Conservation (phyloP, 1,140 invertebrate species). For the Rhopalosiphum maidis region DNA sequence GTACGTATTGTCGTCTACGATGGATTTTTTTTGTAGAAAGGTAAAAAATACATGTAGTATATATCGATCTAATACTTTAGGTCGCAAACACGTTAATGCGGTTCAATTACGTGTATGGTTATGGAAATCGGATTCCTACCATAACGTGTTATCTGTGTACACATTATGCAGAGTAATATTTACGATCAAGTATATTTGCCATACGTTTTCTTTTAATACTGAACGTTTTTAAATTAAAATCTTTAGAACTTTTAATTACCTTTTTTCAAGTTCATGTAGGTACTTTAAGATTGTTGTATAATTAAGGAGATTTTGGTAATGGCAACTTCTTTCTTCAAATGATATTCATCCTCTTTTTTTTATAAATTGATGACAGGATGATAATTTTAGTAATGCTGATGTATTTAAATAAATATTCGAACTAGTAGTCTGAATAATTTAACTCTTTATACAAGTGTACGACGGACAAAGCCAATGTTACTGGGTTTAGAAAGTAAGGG, state of each 20-base stretch:
- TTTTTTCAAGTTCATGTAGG: too few species aligned
- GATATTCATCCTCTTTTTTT: not conserved
- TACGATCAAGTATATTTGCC: not conserved
- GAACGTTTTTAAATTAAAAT: not conserved
- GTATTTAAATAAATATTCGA: too few species aligned
- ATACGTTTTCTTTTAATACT: fast-evolving
- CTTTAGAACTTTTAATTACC: not conserved
- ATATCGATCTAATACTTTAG: not conserved
- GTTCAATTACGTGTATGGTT: not conserved
- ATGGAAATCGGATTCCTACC: not conserved
- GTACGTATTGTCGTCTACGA: not conserved
- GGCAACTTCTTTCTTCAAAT: not conserved
- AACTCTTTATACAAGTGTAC: too few species aligned
- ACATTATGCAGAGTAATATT: not conserved
- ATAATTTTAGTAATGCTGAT: too few species aligned
- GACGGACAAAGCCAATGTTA: too few species aligned
- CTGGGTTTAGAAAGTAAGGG: too few species aligned
- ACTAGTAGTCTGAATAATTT: too few species aligned
- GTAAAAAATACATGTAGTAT: not conserved
- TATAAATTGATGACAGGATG: too few species aligned
- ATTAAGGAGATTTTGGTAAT: too few species aligned
- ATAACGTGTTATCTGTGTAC: not conserved
- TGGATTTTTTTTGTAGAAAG: not conserved
- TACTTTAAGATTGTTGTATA: too few species aligned
- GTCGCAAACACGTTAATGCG: not conserved